Percentiles rank a stretch among this genome's conserved stretches.
Conservation (phyloP, 2,113 vertebrate genomes). For the Gallinago jamesoni region DNA sequence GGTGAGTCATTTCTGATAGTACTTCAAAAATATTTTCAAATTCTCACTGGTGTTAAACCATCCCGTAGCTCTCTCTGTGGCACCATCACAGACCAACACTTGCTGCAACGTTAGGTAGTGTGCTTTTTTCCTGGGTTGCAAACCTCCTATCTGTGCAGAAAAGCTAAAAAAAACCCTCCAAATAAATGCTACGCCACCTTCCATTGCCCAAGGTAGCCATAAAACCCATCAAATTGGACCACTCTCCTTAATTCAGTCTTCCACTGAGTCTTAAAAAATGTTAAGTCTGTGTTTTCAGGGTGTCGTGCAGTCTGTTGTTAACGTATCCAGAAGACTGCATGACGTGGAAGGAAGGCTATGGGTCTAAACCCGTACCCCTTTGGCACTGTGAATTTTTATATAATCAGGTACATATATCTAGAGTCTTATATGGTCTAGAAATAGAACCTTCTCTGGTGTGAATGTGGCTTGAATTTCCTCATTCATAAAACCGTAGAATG, state of each 20-base stretch:
- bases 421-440: not conserved
- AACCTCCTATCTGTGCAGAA: not conserved
- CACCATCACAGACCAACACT: not conserved
- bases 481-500: not conserved
- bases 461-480: not conserved
- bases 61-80: not conserved
- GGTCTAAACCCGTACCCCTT: rapidly evolving
- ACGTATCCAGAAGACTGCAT: not conserved
- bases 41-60: not conserved
- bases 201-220: not conserved
- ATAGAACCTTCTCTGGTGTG: not conserved
- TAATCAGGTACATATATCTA: not conserved
- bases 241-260: not conserved
- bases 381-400: not conserved
- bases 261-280: not conserved
- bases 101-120: not conserved
- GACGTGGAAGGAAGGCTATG: not conserved
- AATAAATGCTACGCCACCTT: not conserved
- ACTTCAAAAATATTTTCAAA: not conserved
- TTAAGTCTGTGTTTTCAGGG: not conserved
- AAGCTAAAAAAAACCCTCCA: not conserved
- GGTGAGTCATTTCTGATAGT: not conserved
- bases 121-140: not conserved
- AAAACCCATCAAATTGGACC: not conserved
- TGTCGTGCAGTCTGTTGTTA: not conserved